A percentile compares a stretch with the other conserved stretches of the same genome.
These are phyloP conservation scores for Papilio machaon DNA, from an alignment of 1,140 invertebrate species.

Conservation along the genomic window DNA sequence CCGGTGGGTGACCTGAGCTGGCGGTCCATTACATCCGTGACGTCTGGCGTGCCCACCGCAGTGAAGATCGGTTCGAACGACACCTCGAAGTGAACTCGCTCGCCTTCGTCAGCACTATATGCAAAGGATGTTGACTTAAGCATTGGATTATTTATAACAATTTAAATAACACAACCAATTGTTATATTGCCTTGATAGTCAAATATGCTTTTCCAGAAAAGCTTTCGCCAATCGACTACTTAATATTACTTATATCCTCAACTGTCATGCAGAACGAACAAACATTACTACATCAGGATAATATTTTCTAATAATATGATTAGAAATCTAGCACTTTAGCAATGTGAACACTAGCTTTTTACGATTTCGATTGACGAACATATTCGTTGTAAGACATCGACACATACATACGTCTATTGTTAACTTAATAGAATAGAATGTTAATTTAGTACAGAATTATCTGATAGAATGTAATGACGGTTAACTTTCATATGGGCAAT, in stretches of 20 bases:
- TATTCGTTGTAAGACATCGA: background rate
- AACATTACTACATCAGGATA: too few relatives aligned
- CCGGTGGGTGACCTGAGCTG: conserved; percentile 51
- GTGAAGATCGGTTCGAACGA: conserved; percentile 78
- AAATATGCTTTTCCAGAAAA: too few relatives aligned
- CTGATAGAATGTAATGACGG: background rate
- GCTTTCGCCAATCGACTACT: too few relatives aligned
- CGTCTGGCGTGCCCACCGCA: conserved; percentile 67
- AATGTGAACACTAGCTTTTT: background rate
- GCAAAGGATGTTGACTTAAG: conserved; percentile 27
- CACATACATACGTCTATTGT: background rate
- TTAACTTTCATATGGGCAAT: background rate
- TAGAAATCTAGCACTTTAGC: too few relatives aligned
- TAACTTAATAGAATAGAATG: background rate
- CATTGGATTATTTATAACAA: background rate
- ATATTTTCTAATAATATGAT: too few relatives aligned
- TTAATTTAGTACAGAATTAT: background rate
- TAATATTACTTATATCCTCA: too few relatives aligned
- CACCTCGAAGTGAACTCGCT: conserved; percentile 73
- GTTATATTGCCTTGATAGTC: background rate
- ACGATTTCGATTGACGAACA: too few relatives aligned
- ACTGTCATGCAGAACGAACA: too few relatives aligned
- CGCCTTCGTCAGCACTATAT: conserved; percentile 66
- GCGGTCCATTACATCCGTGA: conserved; percentile 59
- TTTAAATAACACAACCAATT: background rate